Conservation (phyloP, 2,888 invertebrate genomes). For the Sphaeridia pumilis region DNA sequence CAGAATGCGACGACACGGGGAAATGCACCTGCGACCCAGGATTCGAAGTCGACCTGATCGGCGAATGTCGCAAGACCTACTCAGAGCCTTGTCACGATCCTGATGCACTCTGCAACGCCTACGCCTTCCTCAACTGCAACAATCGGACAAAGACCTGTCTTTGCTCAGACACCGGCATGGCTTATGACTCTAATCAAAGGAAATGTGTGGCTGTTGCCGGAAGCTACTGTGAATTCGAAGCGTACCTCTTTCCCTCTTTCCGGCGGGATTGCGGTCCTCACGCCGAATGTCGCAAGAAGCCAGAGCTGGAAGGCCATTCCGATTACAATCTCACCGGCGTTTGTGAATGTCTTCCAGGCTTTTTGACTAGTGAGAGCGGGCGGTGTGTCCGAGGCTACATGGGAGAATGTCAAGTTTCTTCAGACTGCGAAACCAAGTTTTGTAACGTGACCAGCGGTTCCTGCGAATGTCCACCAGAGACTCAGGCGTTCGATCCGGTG, state of each 20-base stretch:
- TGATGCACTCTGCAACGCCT: slow-evolving; percentile 4
- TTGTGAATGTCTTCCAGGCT: slow-evolving; percentile 23
- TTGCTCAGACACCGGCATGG: neutral
- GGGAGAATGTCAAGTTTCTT: slow-evolving; percentile 14
- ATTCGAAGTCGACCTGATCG: neutral
- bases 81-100: neutral
- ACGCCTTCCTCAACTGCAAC: slow-evolving; percentile 3
- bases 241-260: too few relatives aligned
- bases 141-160: neutral
- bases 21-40: neutral
- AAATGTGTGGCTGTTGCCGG: slow-evolving; percentile 4
- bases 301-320: neutral
- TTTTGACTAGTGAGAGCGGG: slow-evolving; percentile 17
- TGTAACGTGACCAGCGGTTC: neutral
- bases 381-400: slow-evolving; percentile 23
- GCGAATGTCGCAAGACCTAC: slow-evolving; percentile 3
- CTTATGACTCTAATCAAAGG: neutral
- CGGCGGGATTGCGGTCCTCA: slow-evolving; percentile 13
- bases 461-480: neutral
- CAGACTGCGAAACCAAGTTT: slow-evolving; percentile 5
- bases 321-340: slow-evolving; percentile 10
- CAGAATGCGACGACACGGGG: neutral
- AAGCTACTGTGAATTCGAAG: slow-evolving; percentile 4
- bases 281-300: slow-evolving; percentile 20
- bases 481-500: neutral